Conservation (phyloP, 2,888 invertebrate genomes). For the Dermolepida albohirtum region DNA sequence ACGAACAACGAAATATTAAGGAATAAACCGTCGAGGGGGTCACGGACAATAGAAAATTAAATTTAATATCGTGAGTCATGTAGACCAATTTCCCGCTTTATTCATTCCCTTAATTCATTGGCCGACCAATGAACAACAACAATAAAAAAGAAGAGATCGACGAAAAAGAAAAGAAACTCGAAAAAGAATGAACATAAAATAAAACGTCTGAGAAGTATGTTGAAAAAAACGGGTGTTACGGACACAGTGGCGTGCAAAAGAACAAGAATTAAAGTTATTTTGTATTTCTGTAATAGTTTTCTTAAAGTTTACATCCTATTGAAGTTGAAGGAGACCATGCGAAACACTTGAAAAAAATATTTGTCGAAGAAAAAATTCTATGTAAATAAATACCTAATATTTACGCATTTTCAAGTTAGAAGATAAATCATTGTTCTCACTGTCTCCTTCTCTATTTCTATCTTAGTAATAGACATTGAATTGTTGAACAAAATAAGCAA, state of each 20-base stretch:
- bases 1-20: slow-evolving; percentile 23
- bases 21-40: slow-evolving; percentile 39
- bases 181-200: slow-evolving; percentile 9
- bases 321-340: too few species aligned
- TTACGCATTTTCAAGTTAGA: too few species aligned
- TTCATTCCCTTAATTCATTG: slow-evolving; percentile 40
- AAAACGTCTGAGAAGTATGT: background rate
- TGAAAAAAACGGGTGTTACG: background rate
- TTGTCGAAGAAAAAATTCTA: too few species aligned
- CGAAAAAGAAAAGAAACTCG: slow-evolving; percentile 14
- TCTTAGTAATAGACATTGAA: too few species aligned
- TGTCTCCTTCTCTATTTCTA: too few species aligned
- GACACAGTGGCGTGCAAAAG: background rate
- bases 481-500: too few species aligned
- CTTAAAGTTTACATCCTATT: too few species aligned
- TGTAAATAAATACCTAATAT: too few species aligned
- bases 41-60: slow-evolving; percentile 42
- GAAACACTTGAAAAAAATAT: too few species aligned
- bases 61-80: slow-evolving; percentile 49
- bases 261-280: too few species aligned
- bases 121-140: slow-evolving; percentile 9
- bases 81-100: slow-evolving; percentile 48
- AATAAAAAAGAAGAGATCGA: slow-evolving; percentile 31
- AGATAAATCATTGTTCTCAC: too few species aligned
- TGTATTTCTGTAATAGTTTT: too few species aligned